These are phyloP conservation scores for Lasioglossum lativentre DNA, from an alignment of 2,888 invertebrate species.

Conservation along the genomic window DNA sequence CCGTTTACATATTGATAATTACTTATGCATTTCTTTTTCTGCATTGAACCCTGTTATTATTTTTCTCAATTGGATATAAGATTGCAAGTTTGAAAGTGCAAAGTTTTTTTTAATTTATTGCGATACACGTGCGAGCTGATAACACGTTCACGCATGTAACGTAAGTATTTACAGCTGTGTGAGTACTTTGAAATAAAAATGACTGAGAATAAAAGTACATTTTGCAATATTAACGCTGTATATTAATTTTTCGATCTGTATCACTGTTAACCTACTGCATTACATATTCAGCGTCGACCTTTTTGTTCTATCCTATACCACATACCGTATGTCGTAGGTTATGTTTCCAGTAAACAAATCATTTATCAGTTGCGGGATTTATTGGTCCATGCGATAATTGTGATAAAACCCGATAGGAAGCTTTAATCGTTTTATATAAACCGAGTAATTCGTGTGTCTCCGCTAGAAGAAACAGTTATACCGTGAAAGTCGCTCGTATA, in stretches of 20 bases:
- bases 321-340: slow-evolving; percentile 35
- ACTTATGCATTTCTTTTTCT: background rate
- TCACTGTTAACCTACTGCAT: background rate
- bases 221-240: background rate
- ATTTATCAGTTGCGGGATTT: slow-evolving; percentile 42
- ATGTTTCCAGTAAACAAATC: slow-evolving; percentile 32
- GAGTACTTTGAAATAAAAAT: slow-evolving; percentile 12
- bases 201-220: slow-evolving; percentile 8
- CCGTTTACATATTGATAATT: background rate
- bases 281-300: background rate
- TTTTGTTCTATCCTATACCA: background rate
- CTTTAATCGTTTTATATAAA: slow-evolving; percentile 19
- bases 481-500: slow-evolving; percentile 32
- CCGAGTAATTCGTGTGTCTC: background rate
- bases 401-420: slow-evolving; percentile 54
- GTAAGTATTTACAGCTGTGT: background rate
- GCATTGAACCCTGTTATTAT: slow-evolving; percentile 17
- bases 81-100: slow-evolving; percentile 11
- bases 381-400: slow-evolving; percentile 30
- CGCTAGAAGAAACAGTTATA: slow-evolving; percentile 5
- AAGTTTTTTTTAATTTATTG: slow-evolving; percentile 1
- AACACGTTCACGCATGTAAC: background rate
- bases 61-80: background rate
- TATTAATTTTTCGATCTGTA: background rate
- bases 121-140: slow-evolving; percentile 11